These are phyloP conservation scores for Paedocypris sp. DNA, from an alignment of 2,113 vertebrate species.

Conservation along the genomic window DNA sequence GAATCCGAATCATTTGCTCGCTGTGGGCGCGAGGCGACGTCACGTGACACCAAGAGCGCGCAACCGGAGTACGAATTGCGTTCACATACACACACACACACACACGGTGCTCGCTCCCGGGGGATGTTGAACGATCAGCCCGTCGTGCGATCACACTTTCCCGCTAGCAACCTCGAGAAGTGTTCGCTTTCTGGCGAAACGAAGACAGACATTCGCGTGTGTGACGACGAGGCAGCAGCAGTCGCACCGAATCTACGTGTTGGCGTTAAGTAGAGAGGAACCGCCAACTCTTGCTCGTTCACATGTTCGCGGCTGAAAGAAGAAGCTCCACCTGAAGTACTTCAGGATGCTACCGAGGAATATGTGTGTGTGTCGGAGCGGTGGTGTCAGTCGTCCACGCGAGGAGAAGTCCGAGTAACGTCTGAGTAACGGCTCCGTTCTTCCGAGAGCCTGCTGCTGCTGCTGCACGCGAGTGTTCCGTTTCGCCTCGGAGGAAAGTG, in stretches of 20 bases:
- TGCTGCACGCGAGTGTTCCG: not conserved
- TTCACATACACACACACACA: no score
- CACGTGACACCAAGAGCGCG: conserved; percentile 53
- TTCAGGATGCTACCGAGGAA: not conserved
- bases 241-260: not conserved
- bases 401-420: not conserved
- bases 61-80: not conserved
- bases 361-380: no score
- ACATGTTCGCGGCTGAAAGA: not conserved
- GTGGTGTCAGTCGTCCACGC: no score
- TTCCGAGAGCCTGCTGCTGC: no score
- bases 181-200: no score
- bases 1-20: conserved; percentile 1
- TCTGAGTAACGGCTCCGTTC: not conserved
- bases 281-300: not conserved
- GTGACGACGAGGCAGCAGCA: not conserved
- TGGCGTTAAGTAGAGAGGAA: not conserved
- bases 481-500: not conserved
- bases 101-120: not conserved
- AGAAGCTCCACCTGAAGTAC: not conserved
- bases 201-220: no score
- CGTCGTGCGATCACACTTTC: conserved; percentile 25
- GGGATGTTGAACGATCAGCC: conserved; percentile 14
- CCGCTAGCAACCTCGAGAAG: no score
- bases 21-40: conserved; percentile 25